Evolutionary conservation across 2,113 vertebrate species (phyloP).

Genomic region (Naja naja): DNA sequence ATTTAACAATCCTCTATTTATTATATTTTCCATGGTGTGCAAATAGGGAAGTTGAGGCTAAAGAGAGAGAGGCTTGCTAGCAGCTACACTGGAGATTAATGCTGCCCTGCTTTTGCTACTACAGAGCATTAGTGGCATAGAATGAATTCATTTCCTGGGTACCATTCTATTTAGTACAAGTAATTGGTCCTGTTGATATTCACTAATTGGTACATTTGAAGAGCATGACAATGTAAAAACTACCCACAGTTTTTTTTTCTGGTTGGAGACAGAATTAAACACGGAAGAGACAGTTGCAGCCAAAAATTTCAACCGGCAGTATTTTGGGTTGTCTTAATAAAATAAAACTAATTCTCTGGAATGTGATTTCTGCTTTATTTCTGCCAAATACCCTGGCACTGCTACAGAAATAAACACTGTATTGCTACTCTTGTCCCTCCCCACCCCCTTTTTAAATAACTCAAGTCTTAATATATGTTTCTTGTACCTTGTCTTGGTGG

Average conservation of each 20-base stretch:
- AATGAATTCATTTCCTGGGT: not conserved
- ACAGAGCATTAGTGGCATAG: not conserved
- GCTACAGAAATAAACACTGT: not conserved
- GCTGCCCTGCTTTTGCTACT: too few species aligned
- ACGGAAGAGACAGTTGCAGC: not conserved
- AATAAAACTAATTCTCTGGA: slow-evolving; percentile 5
- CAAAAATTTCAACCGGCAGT: not conserved
- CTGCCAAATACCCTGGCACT: not conserved
- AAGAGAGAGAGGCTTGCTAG: not conserved
- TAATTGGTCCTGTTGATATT: not conserved
- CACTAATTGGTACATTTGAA: not conserved
- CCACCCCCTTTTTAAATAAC: not conserved
- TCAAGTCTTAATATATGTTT: accelerated
- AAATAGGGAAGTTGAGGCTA: not conserved
- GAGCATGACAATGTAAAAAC: not conserved
- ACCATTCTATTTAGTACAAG: not conserved
- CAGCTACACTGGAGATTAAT: not conserved
- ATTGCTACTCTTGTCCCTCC: not conserved
- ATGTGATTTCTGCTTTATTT: not conserved
- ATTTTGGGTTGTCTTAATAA: not conserved
- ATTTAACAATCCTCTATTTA: not conserved
- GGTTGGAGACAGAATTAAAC: not conserved
- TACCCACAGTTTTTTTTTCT: not conserved
- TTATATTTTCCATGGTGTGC: not conserved
- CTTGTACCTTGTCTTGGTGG: not conserved